Percentiles rank a stretch among this genome's conserved stretches.
Evolutionary conservation across 2,113 vertebrate species (phyloP).

Genomic region (Protobothrops mucrosquamatus): DNA sequence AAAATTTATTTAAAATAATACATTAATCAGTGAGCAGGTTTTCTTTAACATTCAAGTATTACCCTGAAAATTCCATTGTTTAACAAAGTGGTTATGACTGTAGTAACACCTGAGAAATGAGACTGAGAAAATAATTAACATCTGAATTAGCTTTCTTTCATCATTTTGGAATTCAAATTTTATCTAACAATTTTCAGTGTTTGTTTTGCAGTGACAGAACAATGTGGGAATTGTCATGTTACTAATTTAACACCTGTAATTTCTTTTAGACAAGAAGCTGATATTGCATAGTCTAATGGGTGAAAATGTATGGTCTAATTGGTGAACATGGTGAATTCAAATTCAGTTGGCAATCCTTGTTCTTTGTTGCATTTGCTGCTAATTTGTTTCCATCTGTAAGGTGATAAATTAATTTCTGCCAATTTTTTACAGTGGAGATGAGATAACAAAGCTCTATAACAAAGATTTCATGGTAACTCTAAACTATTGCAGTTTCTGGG

Average conservation of each 20-base stretch:
- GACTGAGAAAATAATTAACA: not conserved
- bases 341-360: slow-evolving; percentile 53
- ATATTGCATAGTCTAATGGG: slow-evolving; percentile 48
- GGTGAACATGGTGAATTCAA: slow-evolving; percentile 28
- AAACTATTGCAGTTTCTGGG: slow-evolving; percentile 10
- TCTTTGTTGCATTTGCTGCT: slow-evolving; percentile 49
- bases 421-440: slow-evolving; percentile 46
- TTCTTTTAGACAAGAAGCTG: slow-evolving; percentile 47
- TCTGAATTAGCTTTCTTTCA: not conserved
- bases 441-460: slow-evolving; percentile 19
- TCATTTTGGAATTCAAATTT: not conserved
- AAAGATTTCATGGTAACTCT: slow-evolving; percentile 32
- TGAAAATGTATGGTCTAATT: slow-evolving; percentile 37
- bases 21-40: not conserved
- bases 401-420: slow-evolving; percentile 49
- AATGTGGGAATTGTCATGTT: slow-evolving; percentile 29
- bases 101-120: not conserved
- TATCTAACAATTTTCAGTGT: slow-evolving; percentile 9
- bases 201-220: slow-evolving; percentile 14
- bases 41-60: not conserved
- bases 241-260: slow-evolving; percentile 42
- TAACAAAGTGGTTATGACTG: not conserved
- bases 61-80: not conserved
- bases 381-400: slow-evolving; percentile 56
- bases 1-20: slow-evolving; percentile 14